Percentiles rank a stretch among this genome's conserved stretches.
Conservation (phyloP, 2,888 invertebrate species). For the Elmis aenea region DNA sequence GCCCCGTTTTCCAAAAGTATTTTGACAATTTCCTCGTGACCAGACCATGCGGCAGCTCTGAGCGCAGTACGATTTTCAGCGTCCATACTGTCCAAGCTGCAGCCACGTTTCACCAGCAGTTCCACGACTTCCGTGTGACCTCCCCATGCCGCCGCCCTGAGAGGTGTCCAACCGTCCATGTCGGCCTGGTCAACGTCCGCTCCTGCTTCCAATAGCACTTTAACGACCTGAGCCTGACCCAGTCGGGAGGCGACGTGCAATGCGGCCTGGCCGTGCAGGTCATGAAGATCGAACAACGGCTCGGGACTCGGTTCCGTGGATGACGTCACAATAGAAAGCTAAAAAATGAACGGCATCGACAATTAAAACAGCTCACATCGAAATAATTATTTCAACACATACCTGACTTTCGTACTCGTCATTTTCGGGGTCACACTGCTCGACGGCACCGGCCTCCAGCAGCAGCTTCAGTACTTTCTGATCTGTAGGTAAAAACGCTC, state of each 20-base stretch:
- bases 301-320: conserved; percentile 46
- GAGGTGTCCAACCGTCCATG: conserved; percentile 84
- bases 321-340: conserved; percentile 44
- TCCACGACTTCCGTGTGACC: conserved; percentile 88
- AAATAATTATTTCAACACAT: conserved; percentile 1
- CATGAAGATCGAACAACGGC: conserved; percentile 55
- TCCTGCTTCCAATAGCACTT: conserved; percentile 57
- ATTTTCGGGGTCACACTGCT: conserved; percentile 47
- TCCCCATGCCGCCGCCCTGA: conserved; percentile 92
- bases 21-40: conserved; percentile 79
- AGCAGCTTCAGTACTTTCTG: conserved; percentile 65
- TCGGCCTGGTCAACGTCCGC: conserved; percentile 73
- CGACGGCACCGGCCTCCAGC: conserved; percentile 68
- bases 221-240: conserved; percentile 68
- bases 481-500: conserved; percentile 62
- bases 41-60: conserved; percentile 90
- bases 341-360: conserved; percentile 6
- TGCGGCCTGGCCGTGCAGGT: conserved; percentile 79
- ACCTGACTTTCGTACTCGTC: conserved; percentile 47
- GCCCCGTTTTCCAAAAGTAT: conserved; percentile 73
- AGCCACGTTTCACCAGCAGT: conserved; percentile 70
- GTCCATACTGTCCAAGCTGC: conserved; percentile 82
- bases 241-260: conserved; percentile 81
- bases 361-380: neutral
- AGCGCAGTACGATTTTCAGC: conserved; percentile 85